Evolutionary conservation across 2,888 invertebrate genomes (phyloP), one percentile per base, ranked within the genome.

Genomic region (Tubulanus polymorphus): DNA sequence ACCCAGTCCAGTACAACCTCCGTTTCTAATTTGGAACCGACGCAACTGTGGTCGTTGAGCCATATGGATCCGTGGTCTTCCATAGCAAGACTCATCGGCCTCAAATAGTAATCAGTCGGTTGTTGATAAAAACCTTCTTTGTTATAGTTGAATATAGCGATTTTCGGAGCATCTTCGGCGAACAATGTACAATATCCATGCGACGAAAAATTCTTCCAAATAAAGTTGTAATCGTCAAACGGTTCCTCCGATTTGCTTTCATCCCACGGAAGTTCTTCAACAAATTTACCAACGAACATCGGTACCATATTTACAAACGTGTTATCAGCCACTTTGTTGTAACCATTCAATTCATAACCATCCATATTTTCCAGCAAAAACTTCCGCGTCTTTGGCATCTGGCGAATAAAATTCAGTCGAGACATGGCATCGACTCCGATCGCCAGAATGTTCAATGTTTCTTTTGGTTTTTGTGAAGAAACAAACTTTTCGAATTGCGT

Each of bases 251-350:
- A 41, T 29, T 82, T 80, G 46, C 79, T 78, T 0, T 79, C 71
- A 15, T 82, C 80, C 66, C 65, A 66, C 1, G 63, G 63, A 18
- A 69, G 49, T 32, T 70, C 68, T 23, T 66, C 61, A 3, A 68
- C 60, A 56, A 61, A 69, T 37, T 60, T 66, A 0, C 93, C 93
- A 0, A 87, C 85, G 12, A 93, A 80, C 60, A 91, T 84, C 0
- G 94, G 89, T 6, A 89, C 85, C 56, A 95, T 76, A 77, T 95
- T 95, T 0, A 93, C 92, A 74, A 90, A 93, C 0, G 94, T 94
- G 76, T 94, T 95, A 77, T 94, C 94, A 2, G 87, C 95, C 8
- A 95, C 89, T 83, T 94, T 95, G 74, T 90, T 93, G 78, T 91
- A 93, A 3, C 94, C 95, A 63, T 88, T 78, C 73, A 95, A 82